Base-by-base conservation (phyloP, 2,797 vertebrate genomes). In the Anas bahamensis region DNA sequence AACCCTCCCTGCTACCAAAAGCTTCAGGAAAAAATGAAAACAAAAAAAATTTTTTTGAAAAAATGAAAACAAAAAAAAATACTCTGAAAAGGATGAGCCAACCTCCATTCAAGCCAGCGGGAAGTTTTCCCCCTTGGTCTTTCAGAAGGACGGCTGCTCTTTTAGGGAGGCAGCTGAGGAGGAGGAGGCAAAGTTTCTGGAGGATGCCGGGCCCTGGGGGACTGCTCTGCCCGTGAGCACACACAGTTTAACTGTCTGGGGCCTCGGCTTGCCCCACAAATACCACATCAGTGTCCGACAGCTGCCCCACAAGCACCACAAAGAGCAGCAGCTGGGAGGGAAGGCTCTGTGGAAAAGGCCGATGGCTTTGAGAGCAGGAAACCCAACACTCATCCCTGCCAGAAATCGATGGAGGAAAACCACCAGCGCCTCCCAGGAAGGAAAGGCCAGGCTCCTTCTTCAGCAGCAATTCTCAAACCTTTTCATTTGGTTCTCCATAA, bases 401-500 rank as follows among this genome's bases (percentile, higher is more conserved):
- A 24, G 8, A 65, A 80, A 94, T 17, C 16, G 5, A 68, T 4
- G 12, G 50, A 63, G 59, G 75, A 88, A 95, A 87, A 44, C 44
- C 1, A 0, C 52, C 2, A 0, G 52, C 52, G 2, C 52, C 93
- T 94, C 88, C 1, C 0, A 83, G 76, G 73, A 86, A 83, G 75
- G 72, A 82, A 35, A 93, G 74, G 77, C 79, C 80, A 29, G 76
- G 52, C 28, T 42, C 48, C 64, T 83, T 88, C 86, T 89, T 72
- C 64, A 86, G 70, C 93, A 92, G 91, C 91, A 84, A 95, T 90
- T 83, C 93, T 57, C 89, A 92, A 97, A 70, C 35, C 90, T 94
- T 96, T 95, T 94, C 88, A 86, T 96, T 93, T 88, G 88, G 74
- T 74, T 83, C 89, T 94, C 93, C 70, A 83, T 94, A 78, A 96